phyloP scores from a whole-genome alignment of 1,140 invertebrate genomes.

The Streblospio benedicti region DNA sequence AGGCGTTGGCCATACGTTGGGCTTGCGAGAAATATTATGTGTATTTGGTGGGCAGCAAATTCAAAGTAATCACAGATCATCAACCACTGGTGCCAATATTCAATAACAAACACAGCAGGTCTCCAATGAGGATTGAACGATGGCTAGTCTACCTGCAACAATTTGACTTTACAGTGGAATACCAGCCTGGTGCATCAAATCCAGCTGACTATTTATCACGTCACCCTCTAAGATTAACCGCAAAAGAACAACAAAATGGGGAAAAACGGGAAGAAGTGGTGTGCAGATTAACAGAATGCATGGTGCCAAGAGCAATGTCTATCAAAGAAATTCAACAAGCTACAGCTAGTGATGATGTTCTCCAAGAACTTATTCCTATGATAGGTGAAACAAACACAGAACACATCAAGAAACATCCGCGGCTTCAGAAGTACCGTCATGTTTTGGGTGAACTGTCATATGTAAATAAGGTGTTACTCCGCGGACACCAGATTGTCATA shows the following conservation, averaged over 20 bases:
- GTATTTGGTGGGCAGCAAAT: conserved; percentile 14
- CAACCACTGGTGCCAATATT: conserved; percentile 16
- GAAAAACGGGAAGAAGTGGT: not conserved
- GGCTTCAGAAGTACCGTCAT: not conserved
- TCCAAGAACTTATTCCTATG: conserved; percentile 8
- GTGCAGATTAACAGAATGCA: conserved; percentile 1
- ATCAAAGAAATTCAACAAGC: conserved; percentile 3
- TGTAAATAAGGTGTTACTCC: not conserved
- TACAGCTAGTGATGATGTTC: conserved; percentile 5
- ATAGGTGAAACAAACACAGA: no score
- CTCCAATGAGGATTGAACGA: conserved; percentile 13
- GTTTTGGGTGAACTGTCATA: not conserved
- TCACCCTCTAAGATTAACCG: not conserved
- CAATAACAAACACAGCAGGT: not conserved
- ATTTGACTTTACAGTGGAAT: not conserved
- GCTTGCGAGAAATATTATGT: conserved; percentile 16
- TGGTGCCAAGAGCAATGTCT: conserved; percentile 4
- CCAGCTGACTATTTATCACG: conserved; percentile 15
- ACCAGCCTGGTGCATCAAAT: conserved; percentile 13
- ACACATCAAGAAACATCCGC: no score
- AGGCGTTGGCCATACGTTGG: conserved; percentile 16
- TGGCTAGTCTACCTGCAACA: conserved; percentile 12
- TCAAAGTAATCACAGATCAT: conserved; percentile 19
- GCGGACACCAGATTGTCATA: not conserved
- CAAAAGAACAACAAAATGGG: not conserved